Evolutionary conservation across 2,797 vertebrate species (phyloP).

Genomic region (Otolemur crassicaudatus): DNA sequence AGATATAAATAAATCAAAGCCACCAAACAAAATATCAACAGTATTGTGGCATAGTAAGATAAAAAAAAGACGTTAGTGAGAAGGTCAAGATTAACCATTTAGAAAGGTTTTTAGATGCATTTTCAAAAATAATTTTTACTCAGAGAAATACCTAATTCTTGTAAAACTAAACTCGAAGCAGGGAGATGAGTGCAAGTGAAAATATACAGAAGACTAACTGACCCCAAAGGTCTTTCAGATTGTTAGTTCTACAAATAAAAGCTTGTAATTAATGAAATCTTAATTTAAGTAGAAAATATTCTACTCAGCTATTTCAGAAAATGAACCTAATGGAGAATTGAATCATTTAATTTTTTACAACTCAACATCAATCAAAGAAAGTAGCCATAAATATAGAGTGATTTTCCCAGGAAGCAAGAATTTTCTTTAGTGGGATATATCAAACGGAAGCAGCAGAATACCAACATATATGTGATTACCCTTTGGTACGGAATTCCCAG

Average conservation of each 20-base stretch:
- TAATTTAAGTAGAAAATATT: background rate
- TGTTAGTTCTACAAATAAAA: background rate
- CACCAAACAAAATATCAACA: background rate
- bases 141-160: background rate
- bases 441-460: background rate
- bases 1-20: conserved; percentile 36
- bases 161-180: background rate
- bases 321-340: background rate
- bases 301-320: background rate
- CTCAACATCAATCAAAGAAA: background rate
- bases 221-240: background rate
- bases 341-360: background rate
- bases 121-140: background rate
- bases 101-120: background rate
- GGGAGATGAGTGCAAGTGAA: background rate
- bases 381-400: background rate
- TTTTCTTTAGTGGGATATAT: background rate
- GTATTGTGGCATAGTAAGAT: background rate
- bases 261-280: background rate
- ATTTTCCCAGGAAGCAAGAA: background rate
- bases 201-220: background rate
- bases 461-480: background rate
- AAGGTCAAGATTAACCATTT: background rate
- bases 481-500: background rate
- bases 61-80: background rate